phyloP scores from a whole-genome alignment of 2,113 vertebrate species.

The Pogona vitticeps region DNA sequence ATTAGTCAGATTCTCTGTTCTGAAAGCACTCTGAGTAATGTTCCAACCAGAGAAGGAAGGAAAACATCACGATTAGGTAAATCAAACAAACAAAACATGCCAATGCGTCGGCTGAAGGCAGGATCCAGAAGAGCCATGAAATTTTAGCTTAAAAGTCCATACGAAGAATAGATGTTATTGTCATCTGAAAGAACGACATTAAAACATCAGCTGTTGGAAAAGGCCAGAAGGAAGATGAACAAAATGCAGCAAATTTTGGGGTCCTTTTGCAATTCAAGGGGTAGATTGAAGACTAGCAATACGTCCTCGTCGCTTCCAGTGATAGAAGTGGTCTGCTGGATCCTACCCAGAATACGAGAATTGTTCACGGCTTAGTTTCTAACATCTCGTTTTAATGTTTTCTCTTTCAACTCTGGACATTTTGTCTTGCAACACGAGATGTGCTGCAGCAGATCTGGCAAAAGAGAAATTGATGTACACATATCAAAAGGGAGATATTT shows the following conservation, averaged over 20 bases:
- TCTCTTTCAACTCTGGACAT: no score
- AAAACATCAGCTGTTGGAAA: not conserved
- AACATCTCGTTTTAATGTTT: no score
- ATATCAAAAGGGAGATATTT: not conserved
- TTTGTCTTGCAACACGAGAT: not conserved
- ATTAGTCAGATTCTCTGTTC: not conserved
- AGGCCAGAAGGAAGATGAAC: not conserved
- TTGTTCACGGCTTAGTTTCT: no score
- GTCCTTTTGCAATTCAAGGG: no score
- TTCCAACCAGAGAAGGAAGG: not conserved
- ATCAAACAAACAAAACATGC: not conserved
- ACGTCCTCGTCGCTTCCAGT: no score
- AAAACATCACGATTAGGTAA: not conserved
- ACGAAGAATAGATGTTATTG: not conserved
- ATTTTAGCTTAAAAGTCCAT: not conserved
- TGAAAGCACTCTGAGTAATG: not conserved
- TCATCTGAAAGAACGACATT: not conserved
- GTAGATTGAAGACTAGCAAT: no score
- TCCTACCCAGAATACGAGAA: no score
- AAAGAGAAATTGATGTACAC: not conserved
- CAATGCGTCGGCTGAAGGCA: not conserved
- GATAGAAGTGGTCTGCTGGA: no score
- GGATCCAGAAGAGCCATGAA: not conserved
- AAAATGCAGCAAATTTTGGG: no score
- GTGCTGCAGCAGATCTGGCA: not conserved